These are phyloP conservation scores for Heliothis peltigera DNA, from an alignment of 2,888 invertebrate genomes.

Conservation along the genomic window DNA sequence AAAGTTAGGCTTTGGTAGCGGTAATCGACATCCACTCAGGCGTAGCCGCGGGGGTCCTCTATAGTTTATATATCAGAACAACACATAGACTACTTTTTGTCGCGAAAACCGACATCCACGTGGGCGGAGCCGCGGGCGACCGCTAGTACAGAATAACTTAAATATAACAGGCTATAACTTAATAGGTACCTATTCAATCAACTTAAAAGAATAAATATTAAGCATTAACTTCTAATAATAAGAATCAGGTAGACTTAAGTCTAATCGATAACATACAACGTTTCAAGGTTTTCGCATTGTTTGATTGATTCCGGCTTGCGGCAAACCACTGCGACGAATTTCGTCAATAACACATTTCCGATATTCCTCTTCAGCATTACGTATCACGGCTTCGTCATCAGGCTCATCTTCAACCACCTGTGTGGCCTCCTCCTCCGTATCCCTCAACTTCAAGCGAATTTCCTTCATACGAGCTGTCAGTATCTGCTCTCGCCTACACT, in stretches of 20 bases:
- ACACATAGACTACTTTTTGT: too few species aligned
- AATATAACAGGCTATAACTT: not conserved
- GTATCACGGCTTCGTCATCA: constrained; percentile 7
- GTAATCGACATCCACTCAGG: too few species aligned
- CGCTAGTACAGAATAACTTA: too few species aligned
- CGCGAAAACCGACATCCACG: too few species aligned
- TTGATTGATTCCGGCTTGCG: not conserved
- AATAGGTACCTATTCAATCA: not conserved
- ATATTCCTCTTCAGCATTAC: constrained; percentile 70
- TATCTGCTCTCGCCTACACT: constrained; percentile 95
- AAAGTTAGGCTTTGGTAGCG: too few species aligned
- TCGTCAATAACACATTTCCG: constrained; percentile 77
- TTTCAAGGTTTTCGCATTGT: constrained; percentile 7
- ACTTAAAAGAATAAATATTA: not conserved
- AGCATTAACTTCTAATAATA: too few species aligned
- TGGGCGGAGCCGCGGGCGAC: too few species aligned
- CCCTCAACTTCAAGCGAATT: constrained; percentile 90
- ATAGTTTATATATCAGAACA: too few species aligned
- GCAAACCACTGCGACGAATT: constrained; percentile 41
- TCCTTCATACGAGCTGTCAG: constrained; percentile 95
- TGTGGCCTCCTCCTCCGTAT: constrained; percentile 76
- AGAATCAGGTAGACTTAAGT: not conserved
- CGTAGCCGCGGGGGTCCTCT: too few species aligned
- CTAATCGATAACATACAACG: not conserved
- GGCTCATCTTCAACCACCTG: constrained; percentile 70